Percentiles rank a stretch among this genome's conserved stretches.
Conservation (phyloP, 2,113 vertebrate species). For the Hassar affinis region DNA sequence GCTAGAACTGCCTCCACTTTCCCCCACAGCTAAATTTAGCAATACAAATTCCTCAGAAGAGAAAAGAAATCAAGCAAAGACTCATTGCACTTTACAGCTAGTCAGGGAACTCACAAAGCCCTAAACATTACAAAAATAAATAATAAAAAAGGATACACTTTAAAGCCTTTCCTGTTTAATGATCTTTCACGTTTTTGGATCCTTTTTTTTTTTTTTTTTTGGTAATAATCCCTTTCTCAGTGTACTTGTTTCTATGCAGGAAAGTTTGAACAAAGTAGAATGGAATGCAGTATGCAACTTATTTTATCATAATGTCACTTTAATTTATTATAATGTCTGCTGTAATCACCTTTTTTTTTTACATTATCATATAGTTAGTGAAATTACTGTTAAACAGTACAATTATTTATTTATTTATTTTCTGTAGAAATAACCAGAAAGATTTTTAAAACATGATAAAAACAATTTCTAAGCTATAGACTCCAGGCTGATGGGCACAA, state of each 20-base stretch:
- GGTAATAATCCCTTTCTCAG: background rate
- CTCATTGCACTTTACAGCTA: background rate
- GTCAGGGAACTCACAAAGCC: background rate
- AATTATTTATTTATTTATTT: background rate
- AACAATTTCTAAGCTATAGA: background rate
- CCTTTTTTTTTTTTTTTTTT: background rate
- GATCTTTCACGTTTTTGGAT: background rate
- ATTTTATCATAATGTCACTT: background rate
- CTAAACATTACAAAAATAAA: background rate
- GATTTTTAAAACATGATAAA: background rate
- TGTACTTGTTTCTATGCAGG: background rate
- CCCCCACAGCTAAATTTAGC: background rate
- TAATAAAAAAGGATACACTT: background rate
- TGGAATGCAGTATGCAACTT: background rate
- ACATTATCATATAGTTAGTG: background rate
- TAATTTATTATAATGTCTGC: background rate
- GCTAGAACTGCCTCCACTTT: background rate
- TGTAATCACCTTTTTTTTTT: background rate
- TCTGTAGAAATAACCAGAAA: background rate
- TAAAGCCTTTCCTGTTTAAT: background rate
- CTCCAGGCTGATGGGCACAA: background rate
- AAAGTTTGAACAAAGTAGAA: background rate
- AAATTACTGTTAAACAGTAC: background rate
- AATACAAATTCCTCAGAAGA: background rate
- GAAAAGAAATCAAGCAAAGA: background rate